Percentiles rank a stretch among this genome's conserved stretches.
Evolutionary conservation across 1,140 invertebrate species (phyloP).

Genomic region (Eufriesea mexicana): DNA sequence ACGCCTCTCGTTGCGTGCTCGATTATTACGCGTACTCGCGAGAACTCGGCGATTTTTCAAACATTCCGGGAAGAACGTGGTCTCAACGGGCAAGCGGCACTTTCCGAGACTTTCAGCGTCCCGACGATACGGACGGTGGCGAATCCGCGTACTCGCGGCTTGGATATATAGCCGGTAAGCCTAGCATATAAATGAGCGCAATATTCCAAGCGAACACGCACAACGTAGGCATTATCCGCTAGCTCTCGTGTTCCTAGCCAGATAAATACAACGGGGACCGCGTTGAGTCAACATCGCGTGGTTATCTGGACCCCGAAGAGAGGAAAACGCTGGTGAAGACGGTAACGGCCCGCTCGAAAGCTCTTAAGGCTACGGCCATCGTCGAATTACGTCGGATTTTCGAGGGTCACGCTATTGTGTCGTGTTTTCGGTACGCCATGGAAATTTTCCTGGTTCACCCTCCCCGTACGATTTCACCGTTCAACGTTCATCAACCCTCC

Average conservation of each 20-base stretch:
- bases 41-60: background rate
- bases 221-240: constrained; percentile 44
- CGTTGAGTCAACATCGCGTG: constrained; percentile 53
- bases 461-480: background rate
- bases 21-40: no score
- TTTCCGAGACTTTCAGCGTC: background rate
- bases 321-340: constrained; percentile 44
- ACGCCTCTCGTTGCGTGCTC: no score
- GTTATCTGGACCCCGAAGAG: constrained; percentile 43
- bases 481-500: background rate
- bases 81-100: background rate
- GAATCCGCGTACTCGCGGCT: background rate
- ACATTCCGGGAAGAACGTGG: background rate
- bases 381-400: constrained; percentile 61
- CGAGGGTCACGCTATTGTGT: constrained; percentile 36
- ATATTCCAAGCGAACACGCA: constrained; percentile 31
- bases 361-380: constrained; percentile 50
- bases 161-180: background rate
- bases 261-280: constrained; percentile 58
- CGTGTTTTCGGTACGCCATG: constrained; percentile 9
- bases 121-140: background rate
- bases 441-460: constrained; percentile 13
- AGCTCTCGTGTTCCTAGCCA: constrained; percentile 32
- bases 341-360: constrained; percentile 38
- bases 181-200: constrained; percentile 20